A percentile compares a stretch with the other conserved stretches of the same genome.
Evolutionary conservation across 2,797 vertebrate genomes (phyloP).

Genomic region (Galagoides demidoff): DNA sequence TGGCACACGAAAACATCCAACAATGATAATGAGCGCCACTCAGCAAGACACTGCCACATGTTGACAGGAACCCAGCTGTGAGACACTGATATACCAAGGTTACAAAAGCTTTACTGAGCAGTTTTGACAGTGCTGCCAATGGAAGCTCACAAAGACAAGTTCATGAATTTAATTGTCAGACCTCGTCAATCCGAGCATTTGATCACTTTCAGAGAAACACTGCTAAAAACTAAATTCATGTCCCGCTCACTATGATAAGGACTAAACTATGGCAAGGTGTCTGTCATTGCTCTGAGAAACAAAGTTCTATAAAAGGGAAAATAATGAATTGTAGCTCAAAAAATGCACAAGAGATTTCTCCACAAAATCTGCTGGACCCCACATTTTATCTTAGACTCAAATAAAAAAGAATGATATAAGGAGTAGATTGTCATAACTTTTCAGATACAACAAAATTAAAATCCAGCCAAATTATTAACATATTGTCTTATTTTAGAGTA

Average conservation of each 20-base stretch:
- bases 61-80: too few relatives aligned
- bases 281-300: background rate
- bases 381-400: background rate
- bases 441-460: slow-evolving; percentile 27
- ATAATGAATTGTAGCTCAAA: background rate
- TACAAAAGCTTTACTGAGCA: accelerated
- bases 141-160: too few relatives aligned
- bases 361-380: background rate
- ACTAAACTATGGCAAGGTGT: background rate
- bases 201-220: background rate
- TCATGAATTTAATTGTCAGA: too few relatives aligned
- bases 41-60: too few relatives aligned
- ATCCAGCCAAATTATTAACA: background rate
- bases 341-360: background rate
- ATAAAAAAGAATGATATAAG: background rate
- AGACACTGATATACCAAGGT: too few relatives aligned
- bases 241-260: background rate
- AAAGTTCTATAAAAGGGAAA: background rate
- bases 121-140: too few relatives aligned
- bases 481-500: background rate
- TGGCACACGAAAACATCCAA: too few relatives aligned
- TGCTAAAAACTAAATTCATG: background rate
- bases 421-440: background rate
- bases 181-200: background rate
- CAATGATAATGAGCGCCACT: too few relatives aligned